Evolutionary conservation across 2,113 vertebrate genomes (phyloP).

Genomic region (Tupaia tana): DNA sequence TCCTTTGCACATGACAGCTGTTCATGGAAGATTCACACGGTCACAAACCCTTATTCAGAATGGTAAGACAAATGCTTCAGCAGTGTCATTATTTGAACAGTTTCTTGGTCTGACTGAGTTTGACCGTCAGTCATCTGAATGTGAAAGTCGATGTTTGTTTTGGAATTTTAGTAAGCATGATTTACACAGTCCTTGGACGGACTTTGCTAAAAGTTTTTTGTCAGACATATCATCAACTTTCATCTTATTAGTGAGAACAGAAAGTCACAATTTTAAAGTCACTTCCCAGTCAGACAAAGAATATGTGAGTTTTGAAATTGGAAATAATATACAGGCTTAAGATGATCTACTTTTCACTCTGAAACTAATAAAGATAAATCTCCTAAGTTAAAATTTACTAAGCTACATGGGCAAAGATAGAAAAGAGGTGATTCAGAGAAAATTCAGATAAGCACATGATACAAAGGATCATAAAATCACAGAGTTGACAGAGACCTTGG

Average conservation of each 20-base stretch:
- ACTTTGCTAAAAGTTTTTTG: neutral
- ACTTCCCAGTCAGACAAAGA: neutral
- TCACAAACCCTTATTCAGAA: slow-evolving; percentile 98
- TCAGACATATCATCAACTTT: neutral
- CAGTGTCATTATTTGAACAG: neutral
- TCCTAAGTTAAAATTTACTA: neutral
- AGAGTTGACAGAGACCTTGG: neutral
- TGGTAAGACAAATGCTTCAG: slow-evolving; percentile 84
- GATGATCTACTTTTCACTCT: neutral
- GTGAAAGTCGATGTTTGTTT: neutral
- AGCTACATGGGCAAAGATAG: neutral
- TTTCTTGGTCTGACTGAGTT: neutral
- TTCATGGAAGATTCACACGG: slow-evolving; percentile 96
- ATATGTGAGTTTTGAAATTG: neutral
- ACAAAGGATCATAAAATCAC: slow-evolving; percentile 8
- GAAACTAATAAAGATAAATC: neutral
- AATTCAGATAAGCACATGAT: neutral
- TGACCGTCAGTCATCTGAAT: neutral
- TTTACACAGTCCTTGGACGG: neutral
- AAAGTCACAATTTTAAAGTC: neutral
- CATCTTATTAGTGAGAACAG: neutral
- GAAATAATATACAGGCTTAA: neutral
- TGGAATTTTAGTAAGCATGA: neutral
- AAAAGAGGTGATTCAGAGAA: slow-evolving; percentile 41
- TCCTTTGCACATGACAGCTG: slow-evolving; percentile 97